phyloP scores from a whole-genome alignment of 2,113 vertebrate genomes.

The Opisthocomus hoazin region DNA sequence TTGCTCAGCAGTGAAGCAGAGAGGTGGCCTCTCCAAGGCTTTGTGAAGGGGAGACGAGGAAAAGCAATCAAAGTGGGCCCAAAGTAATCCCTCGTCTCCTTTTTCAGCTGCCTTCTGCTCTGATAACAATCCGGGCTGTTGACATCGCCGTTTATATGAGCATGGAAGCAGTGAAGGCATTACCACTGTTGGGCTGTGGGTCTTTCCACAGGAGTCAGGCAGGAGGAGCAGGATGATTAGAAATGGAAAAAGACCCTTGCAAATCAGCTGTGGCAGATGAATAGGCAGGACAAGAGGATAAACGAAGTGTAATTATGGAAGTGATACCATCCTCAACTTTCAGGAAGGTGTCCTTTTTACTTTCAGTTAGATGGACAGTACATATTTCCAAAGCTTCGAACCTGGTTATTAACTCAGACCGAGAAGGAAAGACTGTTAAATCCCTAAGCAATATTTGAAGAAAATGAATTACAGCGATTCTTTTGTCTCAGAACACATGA shows the following conservation, averaged over 20 bases:
- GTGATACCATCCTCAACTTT: background rate
- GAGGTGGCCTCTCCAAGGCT: background rate
- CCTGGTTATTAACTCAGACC: background rate
- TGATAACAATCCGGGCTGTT: slow-evolving; percentile 21
- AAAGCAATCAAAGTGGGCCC: background rate
- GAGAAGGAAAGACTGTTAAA: background rate
- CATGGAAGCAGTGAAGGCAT: slow-evolving; percentile 52
- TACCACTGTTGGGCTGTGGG: slow-evolving; percentile 58
- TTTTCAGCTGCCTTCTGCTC: slow-evolving; percentile 5
- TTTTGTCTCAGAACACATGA: background rate
- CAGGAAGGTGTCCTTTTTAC: background rate
- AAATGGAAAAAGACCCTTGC: slow-evolving; percentile 48
- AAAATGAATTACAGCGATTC: background rate
- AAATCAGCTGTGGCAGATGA: slow-evolving; percentile 48
- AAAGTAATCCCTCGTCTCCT: background rate
- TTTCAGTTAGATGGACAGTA: background rate
- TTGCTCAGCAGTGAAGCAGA: background rate
- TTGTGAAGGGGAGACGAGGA: background rate
- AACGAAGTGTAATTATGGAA: slow-evolving; percentile 37
- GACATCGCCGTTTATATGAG: slow-evolving; percentile 27
- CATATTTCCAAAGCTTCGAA: background rate
- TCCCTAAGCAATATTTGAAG: background rate
- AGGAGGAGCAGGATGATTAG: slow-evolving; percentile 70
- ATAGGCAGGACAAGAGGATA: slow-evolving; percentile 45
- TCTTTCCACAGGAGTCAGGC: slow-evolving; percentile 70